These are phyloP conservation scores for Xylophagus ater DNA, from an alignment of 2,888 invertebrate genomes.

Conservation along the genomic window DNA sequence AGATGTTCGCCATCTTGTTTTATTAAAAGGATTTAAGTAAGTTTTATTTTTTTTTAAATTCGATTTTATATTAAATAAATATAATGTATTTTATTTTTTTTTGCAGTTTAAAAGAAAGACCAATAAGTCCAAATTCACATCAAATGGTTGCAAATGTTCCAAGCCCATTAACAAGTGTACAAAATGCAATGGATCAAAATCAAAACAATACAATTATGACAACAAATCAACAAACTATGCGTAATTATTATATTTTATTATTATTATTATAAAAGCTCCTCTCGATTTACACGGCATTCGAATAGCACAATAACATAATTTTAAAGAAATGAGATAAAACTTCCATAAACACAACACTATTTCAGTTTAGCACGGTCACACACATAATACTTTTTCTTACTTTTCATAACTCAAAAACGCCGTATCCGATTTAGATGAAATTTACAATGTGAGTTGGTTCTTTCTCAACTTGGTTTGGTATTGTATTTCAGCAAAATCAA, in stretches of 20 bases:
- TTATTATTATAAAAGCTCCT: not conserved
- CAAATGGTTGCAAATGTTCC: conserved; percentile 22
- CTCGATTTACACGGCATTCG: not conserved
- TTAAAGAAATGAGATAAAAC: no score
- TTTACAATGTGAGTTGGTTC: no score
- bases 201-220: conserved; percentile 12
- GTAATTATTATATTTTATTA: conserved; percentile 1
- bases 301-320: not conserved
- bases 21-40: conserved; percentile 61
- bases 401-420: no score
- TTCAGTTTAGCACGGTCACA: no score
- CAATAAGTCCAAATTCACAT: conserved; percentile 44
- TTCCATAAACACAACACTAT: no score
- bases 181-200: conserved; percentile 16
- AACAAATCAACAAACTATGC: conserved; percentile 17
- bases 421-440: no score
- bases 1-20: conserved; percentile 70
- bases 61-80: not conserved
- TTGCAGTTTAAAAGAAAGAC: conserved; percentile 51
- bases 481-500: no score
- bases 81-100: conserved; percentile 20
- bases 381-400: no score
- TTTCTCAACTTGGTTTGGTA: no score
- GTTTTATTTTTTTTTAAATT: no score
- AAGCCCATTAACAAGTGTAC: conserved; percentile 19